Percentiles rank a stretch among this genome's conserved stretches.
Evolutionary conservation across 2,113 vertebrate genomes (phyloP).

Genomic region (Cichladusa arquata): DNA sequence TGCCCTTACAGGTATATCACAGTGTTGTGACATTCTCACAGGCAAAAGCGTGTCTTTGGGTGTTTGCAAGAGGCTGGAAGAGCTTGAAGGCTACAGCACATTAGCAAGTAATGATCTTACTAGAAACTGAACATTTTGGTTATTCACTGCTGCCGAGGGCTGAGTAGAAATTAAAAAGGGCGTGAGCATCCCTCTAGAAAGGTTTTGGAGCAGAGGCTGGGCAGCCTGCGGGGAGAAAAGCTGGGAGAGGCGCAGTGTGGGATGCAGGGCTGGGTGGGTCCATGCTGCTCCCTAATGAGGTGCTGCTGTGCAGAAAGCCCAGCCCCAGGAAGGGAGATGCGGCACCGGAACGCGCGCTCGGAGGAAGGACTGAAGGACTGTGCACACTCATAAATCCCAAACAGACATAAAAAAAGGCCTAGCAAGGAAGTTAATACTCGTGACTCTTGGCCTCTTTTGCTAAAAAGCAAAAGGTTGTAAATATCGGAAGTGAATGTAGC

Average conservation of each 20-base stretch:
- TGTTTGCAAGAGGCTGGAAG: not conserved
- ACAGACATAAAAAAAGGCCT: not conserved
- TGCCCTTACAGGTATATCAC: not conserved
- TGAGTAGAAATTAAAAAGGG: not conserved
- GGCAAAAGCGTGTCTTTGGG: not conserved
- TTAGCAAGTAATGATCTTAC: not conserved
- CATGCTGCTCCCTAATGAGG: not conserved
- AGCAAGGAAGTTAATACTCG: not conserved
- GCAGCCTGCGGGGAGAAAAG: not conserved
- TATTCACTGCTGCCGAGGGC: not conserved
- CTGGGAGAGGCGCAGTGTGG: not conserved
- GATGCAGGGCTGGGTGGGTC: not conserved
- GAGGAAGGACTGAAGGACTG: not conserved
- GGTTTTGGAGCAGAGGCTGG: not conserved
- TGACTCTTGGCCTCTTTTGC: not conserved
- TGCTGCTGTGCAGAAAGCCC: not conserved
- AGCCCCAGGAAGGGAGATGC: not conserved
- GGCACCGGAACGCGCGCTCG: rapidly evolving
- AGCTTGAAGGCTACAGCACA: not conserved
- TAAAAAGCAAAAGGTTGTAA: not conserved
- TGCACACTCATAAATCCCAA: not conserved
- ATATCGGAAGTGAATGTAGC: not conserved
- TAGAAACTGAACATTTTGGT: not conserved
- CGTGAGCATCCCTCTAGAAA: not conserved
- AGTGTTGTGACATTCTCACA: not conserved